These are phyloP conservation scores for Mamestra configurata DNA, from an alignment of 1,140 invertebrate species.

Conservation along the genomic window DNA sequence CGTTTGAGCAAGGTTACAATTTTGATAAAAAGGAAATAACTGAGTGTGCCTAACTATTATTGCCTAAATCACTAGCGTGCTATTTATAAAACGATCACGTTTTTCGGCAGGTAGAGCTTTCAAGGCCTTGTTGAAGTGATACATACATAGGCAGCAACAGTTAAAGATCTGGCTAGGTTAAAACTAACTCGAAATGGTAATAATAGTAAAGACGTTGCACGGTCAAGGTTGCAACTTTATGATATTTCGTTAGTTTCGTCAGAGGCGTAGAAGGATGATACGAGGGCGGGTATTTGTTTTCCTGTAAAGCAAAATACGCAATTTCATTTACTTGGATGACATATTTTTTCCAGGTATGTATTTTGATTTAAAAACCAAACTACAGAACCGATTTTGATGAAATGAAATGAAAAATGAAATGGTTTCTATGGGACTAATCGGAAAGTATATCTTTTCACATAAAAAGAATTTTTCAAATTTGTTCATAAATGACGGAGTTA, in stretches of 20 bases:
- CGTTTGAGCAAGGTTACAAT: background rate
- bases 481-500: no score
- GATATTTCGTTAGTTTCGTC: slow-evolving; percentile 10
- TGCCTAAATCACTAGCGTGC: slow-evolving; percentile 27
- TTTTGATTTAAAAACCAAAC: no score
- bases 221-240: slow-evolving; percentile 29
- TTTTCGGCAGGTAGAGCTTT: slow-evolving; percentile 28
- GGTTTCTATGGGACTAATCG: no score
- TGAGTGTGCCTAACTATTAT: slow-evolving; percentile 19
- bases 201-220: slow-evolving; percentile 28
- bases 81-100: slow-evolving; percentile 47
- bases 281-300: background rate
- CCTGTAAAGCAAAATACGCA: no score
- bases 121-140: slow-evolving; percentile 31
- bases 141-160: slow-evolving; percentile 2
- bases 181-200: slow-evolving; percentile 20
- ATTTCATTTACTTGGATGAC: no score
- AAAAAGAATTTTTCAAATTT: no score
- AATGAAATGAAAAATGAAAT: no score
- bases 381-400: no score
- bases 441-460: no score
- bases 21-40: slow-evolving; percentile 26
- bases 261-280: slow-evolving; percentile 9
- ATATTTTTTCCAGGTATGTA: no score
- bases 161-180: slow-evolving; percentile 32